Percentiles rank a stretch among this genome's conserved stretches.
phyloP scores from a whole-genome alignment of 2,797 vertebrate species.

The Pogonophryne albipinna region DNA sequence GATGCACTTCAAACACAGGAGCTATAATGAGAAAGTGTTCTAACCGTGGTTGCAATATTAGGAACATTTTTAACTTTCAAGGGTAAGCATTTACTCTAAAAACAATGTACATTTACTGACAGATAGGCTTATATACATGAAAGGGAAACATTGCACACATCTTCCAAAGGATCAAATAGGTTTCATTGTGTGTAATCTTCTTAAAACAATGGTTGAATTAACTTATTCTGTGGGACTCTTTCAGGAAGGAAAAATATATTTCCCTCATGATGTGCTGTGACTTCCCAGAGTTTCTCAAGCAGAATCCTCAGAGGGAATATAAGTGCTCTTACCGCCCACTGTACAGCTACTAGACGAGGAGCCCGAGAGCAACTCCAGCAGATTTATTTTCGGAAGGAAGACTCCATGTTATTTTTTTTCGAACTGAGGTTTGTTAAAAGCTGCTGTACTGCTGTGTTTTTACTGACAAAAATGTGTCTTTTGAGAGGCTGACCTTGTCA shows the following conservation, averaged over 20 bases:
- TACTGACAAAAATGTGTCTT: neutral
- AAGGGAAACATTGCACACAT: neutral
- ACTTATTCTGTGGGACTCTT: neutral
- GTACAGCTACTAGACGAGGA: conserved; percentile 37
- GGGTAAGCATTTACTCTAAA: neutral
- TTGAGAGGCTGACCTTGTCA: neutral
- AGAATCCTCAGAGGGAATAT: conserved; percentile 38
- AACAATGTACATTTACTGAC: neutral
- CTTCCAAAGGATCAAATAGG: neutral
- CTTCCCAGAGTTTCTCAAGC: conserved; percentile 46
- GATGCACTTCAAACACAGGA: conserved; percentile 3
- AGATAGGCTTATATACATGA: neutral
- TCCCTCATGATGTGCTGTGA: conserved; percentile 27
- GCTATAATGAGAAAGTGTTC: neutral
- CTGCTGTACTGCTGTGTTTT: conserved; percentile 3
- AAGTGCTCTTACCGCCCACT: conserved; percentile 56
- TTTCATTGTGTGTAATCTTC: neutral
- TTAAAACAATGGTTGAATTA: neutral
- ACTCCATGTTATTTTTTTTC: conserved; percentile 5
- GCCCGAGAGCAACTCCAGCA: conserved; percentile 45
- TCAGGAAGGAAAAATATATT: conserved; percentile 9
- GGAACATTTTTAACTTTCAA: neutral
- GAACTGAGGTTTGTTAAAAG: conserved; percentile 20
- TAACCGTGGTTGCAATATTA: neutral
- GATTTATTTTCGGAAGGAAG: conserved; percentile 51